Evolutionary conservation across 2,888 invertebrate species (phyloP), one percentile per base, ranked within the genome.

Genomic region (Drosophila subquinaria): DNA sequence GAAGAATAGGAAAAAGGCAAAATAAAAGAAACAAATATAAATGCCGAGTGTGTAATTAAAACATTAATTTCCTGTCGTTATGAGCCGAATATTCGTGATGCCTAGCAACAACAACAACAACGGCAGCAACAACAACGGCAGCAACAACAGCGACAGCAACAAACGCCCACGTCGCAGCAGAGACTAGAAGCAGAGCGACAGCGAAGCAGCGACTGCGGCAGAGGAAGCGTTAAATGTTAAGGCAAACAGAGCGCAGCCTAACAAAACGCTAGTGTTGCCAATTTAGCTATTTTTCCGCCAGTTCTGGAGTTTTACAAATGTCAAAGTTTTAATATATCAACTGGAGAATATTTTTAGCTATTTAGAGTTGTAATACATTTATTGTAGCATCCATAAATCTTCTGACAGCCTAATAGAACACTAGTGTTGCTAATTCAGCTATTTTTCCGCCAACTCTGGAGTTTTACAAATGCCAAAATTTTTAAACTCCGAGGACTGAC

Each of bases 51-150:
- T 67, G 80, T 82, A 83, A 83, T 83, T 86, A 80, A 86, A 84
- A 81, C 70, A 87, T 87, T 84, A 78, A 84, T 89, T 84, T 87
- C 81, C 77, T 80, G 89, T 79, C 79, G 82, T 83, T 78, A 69
- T 55, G 62, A 70, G 64, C 53, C 69, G 27, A 71, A 79, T 52
- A 63, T 70, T 63, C 23, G 9, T 69, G 56, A 48, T 69, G 76
- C 60, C 55, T 57, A 57, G 47, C 81, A 72, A 60, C 66, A 76
- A 82, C 47, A 73, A 55, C 40, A 45, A 11, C 45, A 70, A 38
- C 53, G 67, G 48, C 48, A 51, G 66, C 57, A 61, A 38, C 64
- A 30, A 56, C 62, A 52, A 63, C 59, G 50, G 69, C 61, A 42
- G 2, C 30, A 30, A 30, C 61, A 36, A 63, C 59, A 55, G 69